Percentiles rank a stretch among this genome's conserved stretches.
phyloP scores from a whole-genome alignment of 2,888 invertebrate genomes.

The Elaeidobius kamerunicus region DNA sequence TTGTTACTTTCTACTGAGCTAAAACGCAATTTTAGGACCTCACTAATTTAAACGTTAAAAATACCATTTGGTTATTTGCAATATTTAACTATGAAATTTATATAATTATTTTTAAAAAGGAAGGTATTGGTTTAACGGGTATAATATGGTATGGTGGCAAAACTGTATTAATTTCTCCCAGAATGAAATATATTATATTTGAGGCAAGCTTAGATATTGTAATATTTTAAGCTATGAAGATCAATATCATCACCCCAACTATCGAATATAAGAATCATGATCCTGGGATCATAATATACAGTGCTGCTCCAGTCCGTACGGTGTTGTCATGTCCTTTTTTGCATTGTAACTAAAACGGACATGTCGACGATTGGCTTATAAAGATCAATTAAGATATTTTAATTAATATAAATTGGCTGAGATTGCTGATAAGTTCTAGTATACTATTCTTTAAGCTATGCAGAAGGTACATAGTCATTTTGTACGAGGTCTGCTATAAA shows the following conservation, averaged over 20 bases:
- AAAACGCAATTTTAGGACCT: no score
- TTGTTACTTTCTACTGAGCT: no score
- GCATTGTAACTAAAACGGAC: slow-evolving; percentile 18
- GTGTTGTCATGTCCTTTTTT: slow-evolving; percentile 20
- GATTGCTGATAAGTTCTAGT: slow-evolving; percentile 23
- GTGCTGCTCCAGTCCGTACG: slow-evolving; percentile 9
- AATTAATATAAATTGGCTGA: slow-evolving; percentile 29
- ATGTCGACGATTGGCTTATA: slow-evolving; percentile 19
- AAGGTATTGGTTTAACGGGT: background rate
- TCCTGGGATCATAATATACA: background rate
- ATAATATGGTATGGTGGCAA: no score
- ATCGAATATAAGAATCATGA: background rate
- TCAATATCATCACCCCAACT: background rate
- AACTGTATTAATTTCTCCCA: background rate
- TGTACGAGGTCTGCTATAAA: slow-evolving; percentile 5
- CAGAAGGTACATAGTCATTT: slow-evolving; percentile 15
- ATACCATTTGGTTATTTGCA: no score
- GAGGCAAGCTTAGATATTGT: background rate
- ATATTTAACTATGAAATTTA: no score
- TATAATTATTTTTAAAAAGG: no score
- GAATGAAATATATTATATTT: background rate
- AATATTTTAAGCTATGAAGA: background rate
- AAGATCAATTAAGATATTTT: slow-evolving; percentile 30
- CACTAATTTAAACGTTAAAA: no score
- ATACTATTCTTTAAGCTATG: slow-evolving; percentile 20